Conservation (phyloP, 2,113 vertebrate species). For the Stictonetta naevosa region DNA sequence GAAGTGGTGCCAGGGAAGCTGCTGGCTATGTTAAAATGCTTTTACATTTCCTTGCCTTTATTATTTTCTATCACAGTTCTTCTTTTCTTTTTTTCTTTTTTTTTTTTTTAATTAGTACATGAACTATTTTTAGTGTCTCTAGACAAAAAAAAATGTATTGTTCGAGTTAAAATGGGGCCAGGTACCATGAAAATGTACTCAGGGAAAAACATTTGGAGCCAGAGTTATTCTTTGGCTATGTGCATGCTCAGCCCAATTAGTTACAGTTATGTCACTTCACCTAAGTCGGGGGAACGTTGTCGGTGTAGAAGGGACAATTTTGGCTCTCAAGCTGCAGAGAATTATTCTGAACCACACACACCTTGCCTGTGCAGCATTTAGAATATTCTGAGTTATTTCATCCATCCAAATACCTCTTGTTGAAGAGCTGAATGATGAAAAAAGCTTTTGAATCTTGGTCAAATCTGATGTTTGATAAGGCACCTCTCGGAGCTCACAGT, state of each 20-base stretch:
- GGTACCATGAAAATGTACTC: slow-evolving; percentile 41
- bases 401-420: not conserved
- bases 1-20: slow-evolving; percentile 63
- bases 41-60: slow-evolving; percentile 47
- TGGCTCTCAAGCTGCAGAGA: not conserved
- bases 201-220: not conserved
- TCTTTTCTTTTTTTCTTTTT: not conserved
- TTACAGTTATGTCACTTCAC: not conserved
- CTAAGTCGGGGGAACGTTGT: not conserved
- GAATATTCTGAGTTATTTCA: not conserved
- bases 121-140: slow-evolving; percentile 40
- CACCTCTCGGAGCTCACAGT: not conserved
- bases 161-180: slow-evolving; percentile 7
- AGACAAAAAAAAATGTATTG: slow-evolving; percentile 41
- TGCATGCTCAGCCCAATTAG: slow-evolving; percentile 38
- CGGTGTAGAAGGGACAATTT: not conserved
- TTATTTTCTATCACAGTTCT: slow-evolving; percentile 65
- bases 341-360: not conserved
- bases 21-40: slow-evolving; percentile 51
- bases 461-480: not conserved
- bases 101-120: slow-evolving; percentile 46
- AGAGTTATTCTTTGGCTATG: slow-evolving; percentile 2
- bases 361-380: not conserved
- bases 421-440: not conserved
- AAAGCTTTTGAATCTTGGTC: not conserved